These are phyloP conservation scores for Drosophila asahinai DNA, from an alignment of 1,140 invertebrate genomes.

Conservation along the genomic window DNA sequence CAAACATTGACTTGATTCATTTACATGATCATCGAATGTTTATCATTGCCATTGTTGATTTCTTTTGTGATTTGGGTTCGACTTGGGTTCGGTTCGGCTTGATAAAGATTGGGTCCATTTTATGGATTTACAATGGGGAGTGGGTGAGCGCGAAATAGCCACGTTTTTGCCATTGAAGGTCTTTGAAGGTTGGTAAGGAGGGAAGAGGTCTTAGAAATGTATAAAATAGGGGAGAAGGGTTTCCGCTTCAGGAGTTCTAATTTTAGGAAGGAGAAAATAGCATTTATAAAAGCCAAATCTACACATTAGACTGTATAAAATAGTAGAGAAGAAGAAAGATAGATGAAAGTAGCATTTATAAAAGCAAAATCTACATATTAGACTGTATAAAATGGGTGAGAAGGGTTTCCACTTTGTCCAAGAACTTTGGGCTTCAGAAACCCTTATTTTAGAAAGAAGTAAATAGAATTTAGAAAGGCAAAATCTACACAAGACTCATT, in stretches of 20 bases:
- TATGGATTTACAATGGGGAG: slow-evolving; percentile 14
- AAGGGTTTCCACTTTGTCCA: background rate
- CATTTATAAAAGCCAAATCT: background rate
- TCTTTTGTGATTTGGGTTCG: slow-evolving; percentile 24
- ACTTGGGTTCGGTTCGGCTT: slow-evolving; percentile 35
- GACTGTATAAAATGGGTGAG: too few species aligned
- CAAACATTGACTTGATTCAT: slow-evolving; percentile 62
- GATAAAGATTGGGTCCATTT: slow-evolving; percentile 45
- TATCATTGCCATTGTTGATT: slow-evolving; percentile 18
- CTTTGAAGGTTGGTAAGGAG: background rate
- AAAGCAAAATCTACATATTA: too few species aligned
- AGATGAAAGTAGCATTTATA: too few species aligned
- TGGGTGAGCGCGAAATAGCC: slow-evolving; percentile 22
- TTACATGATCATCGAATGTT: slow-evolving; percentile 72
- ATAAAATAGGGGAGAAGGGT: background rate
- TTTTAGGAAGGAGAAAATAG: too few species aligned
- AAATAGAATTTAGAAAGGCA: too few species aligned
- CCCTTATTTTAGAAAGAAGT: too few species aligned
- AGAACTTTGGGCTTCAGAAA: too few species aligned
- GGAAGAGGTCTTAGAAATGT: background rate
- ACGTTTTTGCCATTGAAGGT: background rate
- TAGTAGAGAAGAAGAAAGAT: too few species aligned
- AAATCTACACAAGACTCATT: background rate
- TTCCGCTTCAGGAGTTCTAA: too few species aligned
- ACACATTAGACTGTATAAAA: background rate